Evolutionary conservation across 2,888 invertebrate genomes (phyloP).

Genomic region (Calameuta idolon): DNA sequence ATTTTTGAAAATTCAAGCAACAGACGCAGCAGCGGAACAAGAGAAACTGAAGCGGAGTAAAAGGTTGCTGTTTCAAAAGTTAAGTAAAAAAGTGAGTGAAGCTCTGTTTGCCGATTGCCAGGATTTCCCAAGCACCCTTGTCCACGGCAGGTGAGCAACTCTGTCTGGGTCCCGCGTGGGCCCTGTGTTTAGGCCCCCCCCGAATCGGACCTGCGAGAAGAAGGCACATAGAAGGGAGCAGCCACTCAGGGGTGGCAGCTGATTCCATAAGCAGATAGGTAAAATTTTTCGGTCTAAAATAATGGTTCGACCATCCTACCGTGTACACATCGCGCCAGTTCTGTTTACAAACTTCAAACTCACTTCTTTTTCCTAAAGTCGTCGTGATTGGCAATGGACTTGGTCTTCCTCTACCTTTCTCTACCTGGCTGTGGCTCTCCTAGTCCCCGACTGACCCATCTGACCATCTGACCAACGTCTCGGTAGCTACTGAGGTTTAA

Average conservation of each 20-base stretch:
- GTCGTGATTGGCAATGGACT: not conserved
- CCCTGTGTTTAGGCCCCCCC: too few species aligned
- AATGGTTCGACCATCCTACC: slow-evolving; percentile 53
- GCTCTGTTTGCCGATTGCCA: slow-evolving; percentile 30
- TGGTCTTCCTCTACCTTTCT: too few species aligned
- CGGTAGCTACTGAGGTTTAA: too few species aligned
- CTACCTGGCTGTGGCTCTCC: too few species aligned
- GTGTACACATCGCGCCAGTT: slow-evolving; percentile 52
- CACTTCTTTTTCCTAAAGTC: slow-evolving; percentile 12
- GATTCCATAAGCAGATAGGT: slow-evolving; percentile 64
- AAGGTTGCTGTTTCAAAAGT: not conserved
- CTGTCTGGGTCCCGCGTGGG: slow-evolving; percentile 4
- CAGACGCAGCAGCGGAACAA: too few species aligned
- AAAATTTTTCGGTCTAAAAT: slow-evolving; percentile 58
- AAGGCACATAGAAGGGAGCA: not conserved
- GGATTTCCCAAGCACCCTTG: slow-evolving; percentile 35
- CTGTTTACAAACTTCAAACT: slow-evolving; percentile 53
- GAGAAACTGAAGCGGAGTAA: too few species aligned
- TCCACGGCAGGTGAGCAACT: slow-evolving; percentile 53
- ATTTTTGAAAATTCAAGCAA: too few species aligned
- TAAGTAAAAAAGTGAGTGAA: not conserved
- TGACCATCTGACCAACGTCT: too few species aligned
- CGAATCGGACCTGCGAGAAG: not conserved
- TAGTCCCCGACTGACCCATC: too few species aligned
- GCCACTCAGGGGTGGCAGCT: slow-evolving; percentile 51